Conservation (phyloP, 2,888 invertebrate genomes). For the Rutpela maculata region DNA sequence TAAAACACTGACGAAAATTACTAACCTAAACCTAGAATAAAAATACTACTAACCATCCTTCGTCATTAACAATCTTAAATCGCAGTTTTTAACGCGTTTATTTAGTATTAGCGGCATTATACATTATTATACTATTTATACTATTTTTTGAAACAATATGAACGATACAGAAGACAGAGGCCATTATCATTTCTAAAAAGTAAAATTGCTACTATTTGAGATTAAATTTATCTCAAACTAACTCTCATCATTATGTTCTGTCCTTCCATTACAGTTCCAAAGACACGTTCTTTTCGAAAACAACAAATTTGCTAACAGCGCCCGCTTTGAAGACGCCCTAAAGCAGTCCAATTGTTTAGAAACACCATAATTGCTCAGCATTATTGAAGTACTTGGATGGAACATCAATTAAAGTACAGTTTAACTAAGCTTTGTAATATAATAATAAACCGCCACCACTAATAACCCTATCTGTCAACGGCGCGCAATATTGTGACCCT, state of each 20-base stretch:
- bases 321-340: not conserved
- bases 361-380: not conserved
- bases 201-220: too few relatives aligned
- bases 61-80: too few relatives aligned
- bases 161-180: too few relatives aligned
- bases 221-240: too few relatives aligned
- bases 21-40: too few relatives aligned
- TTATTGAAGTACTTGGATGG: not conserved
- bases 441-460: not conserved
- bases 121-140: too few relatives aligned
- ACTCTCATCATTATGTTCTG: not conserved
- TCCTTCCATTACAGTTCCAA: not conserved
- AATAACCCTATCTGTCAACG: not conserved
- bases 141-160: too few relatives aligned
- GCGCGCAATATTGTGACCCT: not conserved
- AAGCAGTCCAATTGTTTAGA: not conserved
- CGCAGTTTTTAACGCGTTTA: too few relatives aligned
- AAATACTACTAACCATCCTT: too few relatives aligned
- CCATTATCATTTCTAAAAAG: too few relatives aligned
- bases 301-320: not conserved
- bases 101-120: too few relatives aligned
- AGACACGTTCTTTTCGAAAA: not conserved
- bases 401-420: slow-evolving; percentile 1
- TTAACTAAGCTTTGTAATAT: slow-evolving; percentile 7
- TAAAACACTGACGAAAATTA: too few relatives aligned